Evolutionary conservation across 37 sponge, comb jelly and placozoan genomes (phyloP), one percentile per base, ranked within the genome.

Genomic region (Beroe forskalii): DNA sequence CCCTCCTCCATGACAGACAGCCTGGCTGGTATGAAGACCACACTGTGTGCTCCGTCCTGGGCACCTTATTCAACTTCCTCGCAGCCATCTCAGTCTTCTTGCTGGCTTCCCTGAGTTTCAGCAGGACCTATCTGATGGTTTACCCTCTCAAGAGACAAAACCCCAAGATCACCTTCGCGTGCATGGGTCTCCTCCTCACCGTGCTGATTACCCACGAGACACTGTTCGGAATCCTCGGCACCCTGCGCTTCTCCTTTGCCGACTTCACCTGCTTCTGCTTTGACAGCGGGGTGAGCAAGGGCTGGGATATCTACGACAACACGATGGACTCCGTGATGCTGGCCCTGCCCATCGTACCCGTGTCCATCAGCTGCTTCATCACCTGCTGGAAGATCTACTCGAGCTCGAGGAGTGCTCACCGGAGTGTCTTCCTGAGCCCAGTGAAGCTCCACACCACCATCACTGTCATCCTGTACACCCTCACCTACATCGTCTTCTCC

Each of bases 371-470:
- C 25, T 64, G 66, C 25, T 22, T 64, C 66, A 64, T 64, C 14
- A 64, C 66, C 30, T 64, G 66, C 31, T 64, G 17, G 20, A 64
- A 23, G 31, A 64, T 64, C 25, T 30, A 64, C 66, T 22, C 30
- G 25, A 30, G 30, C 17, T 23, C 66, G 6, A 4, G 30, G 6
- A 6, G 25, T 23, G 25, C 66, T n/a, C 4, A 64, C 25, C 4
- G 31, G 66, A 64, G 31, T 6, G 14, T 64, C 4, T 23, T 27
- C 4, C 30, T 30, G 20, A 64, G 66, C 31, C 66, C 66, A 8
- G 66, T 64, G 66, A 64, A 64, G 66, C 66, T 23, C 4, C 25
- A 64, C 66, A 27, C 66, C 17, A 64, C 66, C 25, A 64, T 64
- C 31, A 64, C 66, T 8, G 17, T 64, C 66, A 27, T 64, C 30